Base-by-base conservation (phyloP, 2,113 vertebrate genomes). In the Ceyx cyanopectus region DNA sequence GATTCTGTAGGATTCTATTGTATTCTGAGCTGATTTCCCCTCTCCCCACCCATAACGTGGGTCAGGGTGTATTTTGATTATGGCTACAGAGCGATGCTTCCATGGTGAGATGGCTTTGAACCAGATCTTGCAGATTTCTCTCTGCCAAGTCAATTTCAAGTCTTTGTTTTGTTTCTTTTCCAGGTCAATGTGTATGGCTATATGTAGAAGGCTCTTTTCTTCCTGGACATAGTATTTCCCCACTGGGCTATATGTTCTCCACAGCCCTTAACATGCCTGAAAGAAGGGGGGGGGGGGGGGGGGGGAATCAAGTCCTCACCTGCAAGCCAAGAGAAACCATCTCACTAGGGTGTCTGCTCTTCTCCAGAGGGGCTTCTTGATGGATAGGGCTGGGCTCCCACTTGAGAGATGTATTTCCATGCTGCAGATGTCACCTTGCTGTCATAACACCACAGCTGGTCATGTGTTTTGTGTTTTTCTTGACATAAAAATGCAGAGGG, bases 11-110 rank as follows among this genome's bases (percentile, higher is more conserved):
- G 32, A 17, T 85, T 53, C 22, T 85, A 2, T 32, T 40, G 5
- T 43, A 30, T 53, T 74, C 27, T 63, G 27, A 63, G 30, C 23
- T 43, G 16, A 32, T 17, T 53, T 41, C 14, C 24, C 3, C 5
- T 16, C 6, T 0, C 12, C 16, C 6, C 1, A 1, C 4, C 45
- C 3, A 6, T 50, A 7, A 53, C 14, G 7, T 37, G 18, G 15
- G 26, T 34, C 67, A 40, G 7, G 5, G 2, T 61, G 20, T 53
- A 22, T 56, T 37, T 41, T 5, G 3, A 23, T 61, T 76, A 40
- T 10, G 65, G 12, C 15, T 53, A 26, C 45, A 78, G 46, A 66
- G 32, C 10, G 70, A 30, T 26, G 16, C 23, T 86, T 88, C 12
- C 5, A 67, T 6, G 18, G 17, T 5, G 8, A 87, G 37, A 16